These are phyloP conservation scores for Heliconius cydno DNA, from an alignment of 2,888 invertebrate species.

Conservation along the genomic window DNA sequence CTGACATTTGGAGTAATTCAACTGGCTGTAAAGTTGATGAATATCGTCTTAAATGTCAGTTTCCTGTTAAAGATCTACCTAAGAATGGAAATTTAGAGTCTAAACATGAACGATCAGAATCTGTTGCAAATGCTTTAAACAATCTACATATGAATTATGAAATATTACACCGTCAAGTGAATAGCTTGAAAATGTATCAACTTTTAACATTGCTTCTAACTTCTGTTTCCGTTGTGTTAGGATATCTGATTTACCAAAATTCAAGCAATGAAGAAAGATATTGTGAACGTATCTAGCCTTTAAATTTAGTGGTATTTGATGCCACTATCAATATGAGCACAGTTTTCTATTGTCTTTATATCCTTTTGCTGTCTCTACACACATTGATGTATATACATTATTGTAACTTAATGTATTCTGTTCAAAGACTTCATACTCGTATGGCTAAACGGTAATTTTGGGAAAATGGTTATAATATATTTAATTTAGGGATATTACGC, in stretches of 20 bases:
- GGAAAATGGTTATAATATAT: neutral
- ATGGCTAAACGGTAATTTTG: conserved; percentile 35
- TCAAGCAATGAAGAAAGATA: conserved; percentile 60
- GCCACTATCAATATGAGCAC: conserved; percentile 61
- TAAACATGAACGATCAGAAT: conserved; percentile 87
- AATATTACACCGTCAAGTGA: conserved; percentile 61
- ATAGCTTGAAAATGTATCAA: conserved; percentile 66
- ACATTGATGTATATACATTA: conserved; percentile 57
- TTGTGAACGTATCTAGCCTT: conserved; percentile 73
- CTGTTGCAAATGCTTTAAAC: conserved; percentile 86
- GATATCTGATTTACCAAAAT: conserved; percentile 66
- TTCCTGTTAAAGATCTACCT: conserved; percentile 73
- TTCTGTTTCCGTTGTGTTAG: conserved; percentile 60
- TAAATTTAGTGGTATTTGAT: conserved; percentile 62
- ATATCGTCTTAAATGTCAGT: conserved; percentile 88
- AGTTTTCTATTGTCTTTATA: conserved; percentile 54
- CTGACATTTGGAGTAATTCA: conserved; percentile 89
- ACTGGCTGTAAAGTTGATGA: conserved; percentile 86
- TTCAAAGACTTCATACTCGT: conserved; percentile 54
- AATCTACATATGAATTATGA: conserved; percentile 69
- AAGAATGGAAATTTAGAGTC: conserved; percentile 66
- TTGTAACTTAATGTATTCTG: conserved; percentile 56
- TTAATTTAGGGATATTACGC: neutral
- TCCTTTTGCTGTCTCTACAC: conserved; percentile 51
- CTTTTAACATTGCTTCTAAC: conserved; percentile 66